Evolutionary conservation across 2,113 vertebrate genomes (phyloP), one percentile per base, ranked within the genome.

Genomic region (Micromys minutus): DNA sequence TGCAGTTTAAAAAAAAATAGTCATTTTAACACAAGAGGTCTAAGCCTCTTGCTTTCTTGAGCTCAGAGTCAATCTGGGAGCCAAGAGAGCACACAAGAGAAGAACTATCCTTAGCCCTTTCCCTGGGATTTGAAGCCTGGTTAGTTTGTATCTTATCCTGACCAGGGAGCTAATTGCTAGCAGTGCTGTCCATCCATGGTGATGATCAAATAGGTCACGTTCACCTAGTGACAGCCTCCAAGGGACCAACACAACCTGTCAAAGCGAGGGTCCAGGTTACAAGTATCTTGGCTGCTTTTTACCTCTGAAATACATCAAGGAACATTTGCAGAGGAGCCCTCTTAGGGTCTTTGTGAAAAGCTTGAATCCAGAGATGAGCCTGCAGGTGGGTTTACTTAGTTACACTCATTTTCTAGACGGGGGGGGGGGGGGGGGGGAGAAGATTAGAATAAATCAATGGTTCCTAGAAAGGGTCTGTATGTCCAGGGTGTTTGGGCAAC

Each of bases 211-310:
- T 39, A 55, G 42, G 29, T 63, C 45, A 0, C 8, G 17, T 5
- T 47, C 5, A 15, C 19, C 75, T 57, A 17, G 0, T 0, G 34
- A 72, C 52, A 19, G 34, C 21, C 31, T 24, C 80, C 50, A 36
- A 45, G 52, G 47, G 5, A 47, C 0, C 6, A 42, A 75, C 2
- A 1, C 0, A 0, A 1, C 2, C 17, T 26, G 22, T 11, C 21
- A 9, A 87, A 59, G 42, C 47, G 29, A 26, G 39, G n/a, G 36
- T 36, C n/a, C 63, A 26, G 5, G 34, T 12, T 34, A 15, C 36
- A 55, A 12, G 7, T 21, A 3, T 55, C 71, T 24, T 12, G 13
- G 9, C 45, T 5, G 31, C 83, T 45, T 34, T 45, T 84, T 11
- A 47, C 47, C 19, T 55, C 87, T 63, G 74, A 71, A 55, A 26